Evolutionary conservation across 2,888 invertebrate species (phyloP), one percentile per base, ranked within the genome.

Genomic region (Rhagium mordax): DNA sequence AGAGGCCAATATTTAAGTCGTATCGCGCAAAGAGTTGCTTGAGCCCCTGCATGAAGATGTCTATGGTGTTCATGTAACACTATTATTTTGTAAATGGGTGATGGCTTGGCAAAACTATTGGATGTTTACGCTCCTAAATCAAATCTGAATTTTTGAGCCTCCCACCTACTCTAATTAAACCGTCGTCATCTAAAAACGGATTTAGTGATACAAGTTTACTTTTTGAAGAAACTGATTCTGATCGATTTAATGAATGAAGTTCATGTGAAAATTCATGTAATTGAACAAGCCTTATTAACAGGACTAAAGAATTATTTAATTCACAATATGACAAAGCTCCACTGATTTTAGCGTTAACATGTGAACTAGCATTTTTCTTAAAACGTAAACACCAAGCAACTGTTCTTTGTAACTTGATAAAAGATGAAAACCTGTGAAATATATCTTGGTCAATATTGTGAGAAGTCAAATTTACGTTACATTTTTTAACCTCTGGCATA

Each of bases 151-250:
- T 33, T 3, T 27, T 29, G 10, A 74, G 53, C 48, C 71, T 27
- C 10, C 71, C 71, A 1, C 71, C 74, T 4, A 74, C 74, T 51
- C 71, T 61, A 7, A 71, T 53, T 10, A 74, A 53, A 10, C 59
- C 61, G 16, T 55, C 13, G n/a, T 20, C 13, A 48, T 71, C 64
- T 21, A 74, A 13, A 27, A 74, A 71, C 13, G 71, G 68, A 16
- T 67, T 62, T 16, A 62, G 29, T 0, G 67, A 61, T 20, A 10
- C 6, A 16, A 66, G 51, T 18, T 66, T 66, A 24, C 71, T 71
- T 29, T 24, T 29, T 1, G 1, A 10, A 1, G 10, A 20, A 47
- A 71, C 7, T 10, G 41, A 4, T 21, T 61, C 60, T n/a, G 33
- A 20, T 1, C 53, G 15, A 33, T 18, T 48, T 8, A 71, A 60